Conservation (phyloP, 2,888 invertebrate genomes). For the Aporophyla lueneburgensis region DNA sequence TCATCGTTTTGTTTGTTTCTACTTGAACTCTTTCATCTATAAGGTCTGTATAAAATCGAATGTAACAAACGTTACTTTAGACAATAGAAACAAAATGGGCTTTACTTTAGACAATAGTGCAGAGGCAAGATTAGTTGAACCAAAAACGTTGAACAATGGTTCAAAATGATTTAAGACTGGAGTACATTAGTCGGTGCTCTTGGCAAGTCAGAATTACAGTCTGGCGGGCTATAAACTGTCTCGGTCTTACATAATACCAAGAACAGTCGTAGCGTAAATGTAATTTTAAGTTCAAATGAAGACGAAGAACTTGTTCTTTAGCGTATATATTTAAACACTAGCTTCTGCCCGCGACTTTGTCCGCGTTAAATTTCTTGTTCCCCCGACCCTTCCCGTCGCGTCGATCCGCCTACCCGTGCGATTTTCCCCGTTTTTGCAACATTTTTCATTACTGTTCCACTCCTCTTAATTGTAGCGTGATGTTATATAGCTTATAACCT, state of each 20-base stretch:
- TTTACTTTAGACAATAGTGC: constrained; percentile 2
- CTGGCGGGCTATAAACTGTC: not conserved
- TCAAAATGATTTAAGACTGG: constrained; percentile 11
- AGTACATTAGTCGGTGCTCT: constrained; percentile 10
- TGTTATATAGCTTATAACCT: too few species aligned
- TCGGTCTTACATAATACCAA: constrained; percentile 9
- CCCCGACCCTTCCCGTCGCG: too few species aligned
- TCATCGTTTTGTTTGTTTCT: not conserved
- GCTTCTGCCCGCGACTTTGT: too few species aligned
- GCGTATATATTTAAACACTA: not conserved
- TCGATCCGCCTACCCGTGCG: too few species aligned
- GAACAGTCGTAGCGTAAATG: constrained; percentile 1
- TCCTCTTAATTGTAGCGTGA: too few species aligned
- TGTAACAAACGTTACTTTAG: not conserved
- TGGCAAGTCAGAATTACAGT: constrained; percentile 14
- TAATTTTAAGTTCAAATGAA: not conserved
- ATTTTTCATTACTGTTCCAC: too few species aligned
- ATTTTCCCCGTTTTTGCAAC: too few species aligned
- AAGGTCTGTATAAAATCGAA: not conserved
- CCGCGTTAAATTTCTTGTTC: too few species aligned
- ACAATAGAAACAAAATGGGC: not conserved
- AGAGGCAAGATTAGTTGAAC: constrained; percentile 16
- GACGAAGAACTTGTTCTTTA: not conserved
- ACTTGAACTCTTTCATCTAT: not conserved
- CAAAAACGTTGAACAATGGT: constrained; percentile 31